A percentile compares a stretch with the other conserved stretches of the same genome.
phyloP scores from a whole-genome alignment of 2,113 vertebrate genomes.

The Colistium nudipinnis region DNA sequence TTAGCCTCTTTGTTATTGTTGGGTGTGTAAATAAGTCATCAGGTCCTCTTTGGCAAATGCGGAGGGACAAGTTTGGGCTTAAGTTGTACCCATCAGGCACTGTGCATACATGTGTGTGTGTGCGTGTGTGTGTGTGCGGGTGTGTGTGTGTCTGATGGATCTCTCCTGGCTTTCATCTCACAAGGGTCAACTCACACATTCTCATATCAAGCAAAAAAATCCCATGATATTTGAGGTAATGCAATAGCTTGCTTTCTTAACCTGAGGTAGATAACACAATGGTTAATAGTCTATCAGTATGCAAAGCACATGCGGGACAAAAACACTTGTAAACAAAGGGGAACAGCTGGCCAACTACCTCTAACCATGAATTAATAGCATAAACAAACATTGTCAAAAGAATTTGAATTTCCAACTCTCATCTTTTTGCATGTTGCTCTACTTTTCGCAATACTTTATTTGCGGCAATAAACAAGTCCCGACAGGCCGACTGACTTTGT shows the following conservation, averaged over 20 bases:
- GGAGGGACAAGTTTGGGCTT: slow-evolving; percentile 48
- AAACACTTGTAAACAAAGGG: too few relatives aligned
- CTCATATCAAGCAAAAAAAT: neutral
- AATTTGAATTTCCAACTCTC: slow-evolving; percentile 8
- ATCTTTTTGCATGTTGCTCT: slow-evolving; percentile 6
- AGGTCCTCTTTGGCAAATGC: slow-evolving; percentile 9
- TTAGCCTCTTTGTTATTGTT: slow-evolving; percentile 46
- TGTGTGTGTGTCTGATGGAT: too few relatives aligned
- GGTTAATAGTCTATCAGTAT: too few relatives aligned
- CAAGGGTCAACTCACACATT: neutral
- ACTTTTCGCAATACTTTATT: slow-evolving; percentile 44
- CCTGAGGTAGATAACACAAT: too few relatives aligned
- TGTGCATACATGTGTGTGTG: neutral
- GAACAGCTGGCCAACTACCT: too few relatives aligned
- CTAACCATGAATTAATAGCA: slow-evolving; percentile 7
- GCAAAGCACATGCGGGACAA: too few relatives aligned
- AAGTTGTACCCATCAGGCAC: neutral
- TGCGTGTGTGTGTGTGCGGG: neutral
- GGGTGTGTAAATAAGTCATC: slow-evolving; percentile 46
- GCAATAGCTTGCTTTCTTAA: too few relatives aligned
- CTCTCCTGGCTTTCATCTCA: neutral
- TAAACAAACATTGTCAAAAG: slow-evolving; percentile 19
- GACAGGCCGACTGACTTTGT: slow-evolving; percentile 43
- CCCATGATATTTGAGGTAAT: neutral
- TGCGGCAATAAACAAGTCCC: slow-evolving; percentile 61